Evolutionary conservation across 2,113 vertebrate genomes (phyloP).

Genomic region (Centrocercus urophasianus): DNA sequence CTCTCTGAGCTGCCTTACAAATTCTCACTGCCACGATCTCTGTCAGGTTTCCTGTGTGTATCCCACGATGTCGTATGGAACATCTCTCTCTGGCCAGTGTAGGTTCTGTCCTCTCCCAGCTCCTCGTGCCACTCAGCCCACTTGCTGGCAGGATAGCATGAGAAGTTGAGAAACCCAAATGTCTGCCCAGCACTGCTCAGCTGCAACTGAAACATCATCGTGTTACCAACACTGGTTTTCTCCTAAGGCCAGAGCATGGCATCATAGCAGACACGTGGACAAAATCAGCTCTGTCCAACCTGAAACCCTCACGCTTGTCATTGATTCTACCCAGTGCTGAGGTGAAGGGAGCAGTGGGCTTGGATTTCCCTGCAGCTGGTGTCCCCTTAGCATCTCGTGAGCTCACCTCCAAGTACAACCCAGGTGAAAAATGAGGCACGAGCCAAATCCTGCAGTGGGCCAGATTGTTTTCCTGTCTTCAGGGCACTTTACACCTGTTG

Average conservation of each 20-base stretch:
- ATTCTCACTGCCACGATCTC: neutral
- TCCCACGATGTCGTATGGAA: neutral
- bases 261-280: neutral
- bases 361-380: neutral
- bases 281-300: neutral
- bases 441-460: neutral
- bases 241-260: no score
- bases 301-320: fast-evolving
- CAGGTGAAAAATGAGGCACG: neutral
- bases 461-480: neutral
- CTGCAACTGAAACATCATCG: neutral
- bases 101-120: neutral
- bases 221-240: no score
- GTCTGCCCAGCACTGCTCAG: neutral
- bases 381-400: neutral
- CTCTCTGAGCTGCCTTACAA: neutral
- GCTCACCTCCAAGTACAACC: neutral
- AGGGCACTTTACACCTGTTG: neutral
- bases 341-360: neutral
- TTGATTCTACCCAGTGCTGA: no score
- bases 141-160: no score
- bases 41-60: fast-evolving
- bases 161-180: no score
- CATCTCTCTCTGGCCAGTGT: neutral
- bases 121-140: neutral